phyloP scores from a whole-genome alignment of 2,888 invertebrate species.

The Campoplex capitator region DNA sequence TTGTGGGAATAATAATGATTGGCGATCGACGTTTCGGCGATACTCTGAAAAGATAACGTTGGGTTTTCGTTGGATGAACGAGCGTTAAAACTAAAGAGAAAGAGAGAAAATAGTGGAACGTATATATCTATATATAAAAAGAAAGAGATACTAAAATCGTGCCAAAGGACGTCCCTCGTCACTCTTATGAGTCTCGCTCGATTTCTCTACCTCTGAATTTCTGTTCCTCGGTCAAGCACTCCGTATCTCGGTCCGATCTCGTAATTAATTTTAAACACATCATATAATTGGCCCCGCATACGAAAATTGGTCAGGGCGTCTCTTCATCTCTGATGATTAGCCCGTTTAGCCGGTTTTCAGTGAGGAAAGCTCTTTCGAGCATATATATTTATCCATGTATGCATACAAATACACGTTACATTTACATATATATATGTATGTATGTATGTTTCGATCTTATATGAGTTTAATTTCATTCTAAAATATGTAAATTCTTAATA shows the following conservation, averaged over 20 bases:
- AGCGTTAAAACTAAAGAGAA: slow-evolving; percentile 42
- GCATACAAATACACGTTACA: neutral
- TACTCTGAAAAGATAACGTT: slow-evolving; percentile 71
- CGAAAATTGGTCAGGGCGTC: slow-evolving; percentile 77
- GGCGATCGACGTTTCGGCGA: slow-evolving; percentile 74
- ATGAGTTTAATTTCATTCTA: slow-evolving; percentile 52
- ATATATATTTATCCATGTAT: neutral
- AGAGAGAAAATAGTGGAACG: neutral
- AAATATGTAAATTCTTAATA: slow-evolving; percentile 55
- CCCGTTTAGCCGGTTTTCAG: slow-evolving; percentile 73
- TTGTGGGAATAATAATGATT: slow-evolving; percentile 79
- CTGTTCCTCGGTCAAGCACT: slow-evolving; percentile 46
- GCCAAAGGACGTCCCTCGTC: slow-evolving; percentile 69
- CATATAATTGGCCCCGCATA: slow-evolving; percentile 80
- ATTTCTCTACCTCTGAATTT: slow-evolving; percentile 58
- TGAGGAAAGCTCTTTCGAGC: slow-evolving; percentile 55
- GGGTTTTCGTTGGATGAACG: slow-evolving; percentile 59
- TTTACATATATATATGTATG: neutral
- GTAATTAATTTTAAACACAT: slow-evolving; percentile 83
- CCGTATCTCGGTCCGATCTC: slow-evolving; percentile 80
- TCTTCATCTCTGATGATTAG: slow-evolving; percentile 71
- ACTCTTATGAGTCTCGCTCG: slow-evolving; percentile 52
- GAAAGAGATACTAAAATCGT: slow-evolving; percentile 48
- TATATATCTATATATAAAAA: too few species aligned
- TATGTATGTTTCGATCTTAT: neutral